Conservation (phyloP, 2,888 invertebrate genomes). For the Loripinus fragilis region DNA sequence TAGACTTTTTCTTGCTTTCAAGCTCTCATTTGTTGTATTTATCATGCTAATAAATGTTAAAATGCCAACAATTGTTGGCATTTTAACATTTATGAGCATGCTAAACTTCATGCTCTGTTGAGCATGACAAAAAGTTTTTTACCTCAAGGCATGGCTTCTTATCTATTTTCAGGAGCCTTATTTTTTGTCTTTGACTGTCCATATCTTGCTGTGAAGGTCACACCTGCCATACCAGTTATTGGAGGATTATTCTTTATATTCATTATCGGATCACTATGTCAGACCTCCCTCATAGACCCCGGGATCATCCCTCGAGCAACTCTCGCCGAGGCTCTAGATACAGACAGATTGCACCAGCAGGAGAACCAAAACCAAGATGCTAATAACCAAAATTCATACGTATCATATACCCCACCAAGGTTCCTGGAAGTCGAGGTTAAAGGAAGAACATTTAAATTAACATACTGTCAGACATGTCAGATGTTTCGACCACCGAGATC, state of each 20-base stretch:
- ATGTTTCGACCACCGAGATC: constrained; percentile 57
- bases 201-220: constrained; percentile 52
- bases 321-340: constrained; percentile 55
- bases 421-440: constrained; percentile 54
- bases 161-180: constrained; percentile 43
- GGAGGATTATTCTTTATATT: constrained; percentile 52
- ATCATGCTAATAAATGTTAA: too few species aligned
- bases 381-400: constrained; percentile 32
- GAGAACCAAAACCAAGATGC: constrained; percentile 46
- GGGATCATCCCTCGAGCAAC: constrained; percentile 60
- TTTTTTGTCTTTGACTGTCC: constrained; percentile 59
- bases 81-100: too few species aligned
- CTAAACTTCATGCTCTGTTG: too few species aligned
- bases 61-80: too few species aligned
- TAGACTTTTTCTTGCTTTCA: too few species aligned
- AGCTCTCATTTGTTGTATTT: too few species aligned
- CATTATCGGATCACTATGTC: constrained; percentile 50
- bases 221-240: constrained; percentile 58
- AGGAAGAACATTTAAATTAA: constrained; percentile 51
- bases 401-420: constrained; percentile 39
- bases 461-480: constrained; percentile 57
- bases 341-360: constrained; percentile 46
- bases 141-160: too few species aligned
- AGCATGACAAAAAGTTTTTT: too few species aligned
- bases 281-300: constrained; percentile 56